These are phyloP conservation scores for Gnatocerus cornutus DNA, from an alignment of 2,888 invertebrate genomes.

Conservation along the genomic window DNA sequence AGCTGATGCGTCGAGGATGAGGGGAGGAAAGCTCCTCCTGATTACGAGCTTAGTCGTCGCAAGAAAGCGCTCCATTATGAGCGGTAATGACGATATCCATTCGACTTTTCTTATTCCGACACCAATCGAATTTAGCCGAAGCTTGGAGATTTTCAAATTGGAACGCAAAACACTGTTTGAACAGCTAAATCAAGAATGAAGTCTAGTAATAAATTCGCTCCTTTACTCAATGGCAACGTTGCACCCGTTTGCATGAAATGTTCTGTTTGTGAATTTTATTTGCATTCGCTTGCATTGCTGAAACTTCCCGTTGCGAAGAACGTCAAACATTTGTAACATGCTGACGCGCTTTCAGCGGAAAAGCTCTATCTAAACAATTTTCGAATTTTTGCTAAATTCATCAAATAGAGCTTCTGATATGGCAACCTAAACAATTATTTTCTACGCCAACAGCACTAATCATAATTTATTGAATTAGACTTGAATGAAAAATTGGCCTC, in stretches of 20 bases:
- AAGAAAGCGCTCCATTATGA: slow-evolving; percentile 19
- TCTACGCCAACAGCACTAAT: slow-evolving; percentile 2
- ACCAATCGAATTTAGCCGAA: slow-evolving; percentile 25
- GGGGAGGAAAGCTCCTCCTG: slow-evolving; percentile 13
- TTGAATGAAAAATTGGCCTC: slow-evolving; percentile 35
- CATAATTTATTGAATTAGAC: slow-evolving; percentile 37
- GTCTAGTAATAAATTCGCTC: slow-evolving; percentile 20
- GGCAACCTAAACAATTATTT: slow-evolving; percentile 1
- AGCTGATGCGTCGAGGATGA: slow-evolving; percentile 14
- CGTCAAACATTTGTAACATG: slow-evolving; percentile 23
- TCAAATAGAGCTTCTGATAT: slow-evolving; percentile 7
- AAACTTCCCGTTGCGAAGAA: slow-evolving; percentile 7
- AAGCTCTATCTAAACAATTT: slow-evolving; percentile 6
- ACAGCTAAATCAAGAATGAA: slow-evolving; percentile 26
- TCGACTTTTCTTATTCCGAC: slow-evolving; percentile 27
- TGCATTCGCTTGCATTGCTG: slow-evolving; percentile 17
- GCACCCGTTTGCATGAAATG: slow-evolving; percentile 17
- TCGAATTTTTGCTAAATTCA: slow-evolving; percentile 15
- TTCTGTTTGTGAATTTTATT: slow-evolving; percentile 34
- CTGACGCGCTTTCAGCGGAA: slow-evolving; percentile 6
- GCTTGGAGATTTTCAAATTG: slow-evolving; percentile 15
- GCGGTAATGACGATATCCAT: slow-evolving; percentile 30
- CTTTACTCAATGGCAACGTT: slow-evolving; percentile 1
- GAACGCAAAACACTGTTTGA: slow-evolving; percentile 15
- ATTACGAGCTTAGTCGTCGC: slow-evolving; percentile 30